Evolutionary conservation across 2,888 invertebrate species (phyloP).

Genomic region (Carterocephalus palaemon): DNA sequence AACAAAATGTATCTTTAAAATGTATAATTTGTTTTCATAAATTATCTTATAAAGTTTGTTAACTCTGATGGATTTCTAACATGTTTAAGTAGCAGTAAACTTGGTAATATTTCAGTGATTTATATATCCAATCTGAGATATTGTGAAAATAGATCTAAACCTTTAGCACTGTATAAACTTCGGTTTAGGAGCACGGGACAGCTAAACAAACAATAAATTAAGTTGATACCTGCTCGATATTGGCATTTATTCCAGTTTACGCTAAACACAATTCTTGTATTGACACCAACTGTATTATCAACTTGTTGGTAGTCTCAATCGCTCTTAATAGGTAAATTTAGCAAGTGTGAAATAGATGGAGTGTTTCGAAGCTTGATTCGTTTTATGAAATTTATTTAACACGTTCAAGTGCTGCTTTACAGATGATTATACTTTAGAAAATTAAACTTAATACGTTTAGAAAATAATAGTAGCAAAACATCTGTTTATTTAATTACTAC

Average conservation of each 20-base stretch:
- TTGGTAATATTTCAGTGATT: constrained; percentile 1
- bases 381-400: constrained; percentile 11
- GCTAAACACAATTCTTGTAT: constrained; percentile 16
- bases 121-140: constrained; percentile 5
- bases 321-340: constrained; percentile 4
- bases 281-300: constrained; percentile 14
- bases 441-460: no score
- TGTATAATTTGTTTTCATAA: no score
- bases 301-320: constrained; percentile 7
- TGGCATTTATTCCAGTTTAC: constrained; percentile 22
- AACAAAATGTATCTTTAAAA: no score
- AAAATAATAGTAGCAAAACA: no score
- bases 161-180: constrained; percentile 13
- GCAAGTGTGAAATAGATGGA: not conserved
- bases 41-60: no score
- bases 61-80: no score
- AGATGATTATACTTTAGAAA: constrained; percentile 16
- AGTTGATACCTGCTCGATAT: constrained; percentile 17
- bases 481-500: no score
- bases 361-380: constrained; percentile 4
- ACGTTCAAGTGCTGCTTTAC: constrained; percentile 6
- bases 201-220: constrained; percentile 21
- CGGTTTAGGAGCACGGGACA: constrained; percentile 14
- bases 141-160: constrained; percentile 5
- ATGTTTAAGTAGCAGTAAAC: no score